phyloP scores from a whole-genome alignment of 2,113 vertebrate genomes.

The Passer domesticus region DNA sequence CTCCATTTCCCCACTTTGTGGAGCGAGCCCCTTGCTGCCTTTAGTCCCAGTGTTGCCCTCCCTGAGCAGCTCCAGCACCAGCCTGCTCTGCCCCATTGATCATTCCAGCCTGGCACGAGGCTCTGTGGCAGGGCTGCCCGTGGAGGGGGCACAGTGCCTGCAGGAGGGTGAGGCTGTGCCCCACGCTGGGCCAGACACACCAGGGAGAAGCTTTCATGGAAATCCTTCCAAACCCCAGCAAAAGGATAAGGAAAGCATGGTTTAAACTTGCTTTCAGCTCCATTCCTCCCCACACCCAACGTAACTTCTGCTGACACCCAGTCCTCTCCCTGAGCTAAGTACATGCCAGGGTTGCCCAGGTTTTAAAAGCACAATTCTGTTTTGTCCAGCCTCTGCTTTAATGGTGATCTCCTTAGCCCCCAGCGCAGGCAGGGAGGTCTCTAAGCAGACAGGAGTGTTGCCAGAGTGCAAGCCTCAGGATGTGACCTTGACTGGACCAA shows the following conservation, averaged over 20 bases:
- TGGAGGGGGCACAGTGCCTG: rapidly evolving
- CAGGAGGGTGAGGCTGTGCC: rapidly evolving
- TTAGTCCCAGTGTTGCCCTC: neutral
- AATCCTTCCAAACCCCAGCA: neutral
- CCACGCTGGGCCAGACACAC: neutral
- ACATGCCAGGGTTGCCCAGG: too few species aligned
- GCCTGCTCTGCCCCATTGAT: neutral
- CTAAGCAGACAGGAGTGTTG: neutral
- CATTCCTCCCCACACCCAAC: neutral
- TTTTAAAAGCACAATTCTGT: neutral
- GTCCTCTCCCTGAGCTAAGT: neutral
- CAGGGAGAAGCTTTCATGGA: neutral
- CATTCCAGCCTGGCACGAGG: neutral
- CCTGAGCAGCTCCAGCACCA: neutral
- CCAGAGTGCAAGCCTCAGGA: neutral
- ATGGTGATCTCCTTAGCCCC: neutral
- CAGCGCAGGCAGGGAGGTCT: neutral
- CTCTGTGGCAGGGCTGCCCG: too few species aligned
- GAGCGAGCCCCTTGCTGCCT: neutral
- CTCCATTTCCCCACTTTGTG: neutral
- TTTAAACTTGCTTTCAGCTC: neutral
- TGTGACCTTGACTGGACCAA: neutral
- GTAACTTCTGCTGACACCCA: neutral
- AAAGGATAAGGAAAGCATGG: neutral
- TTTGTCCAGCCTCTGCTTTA: neutral